These are phyloP conservation scores for Balearica regulorum DNA, from an alignment of 2,797 vertebrate species.

Conservation along the genomic window DNA sequence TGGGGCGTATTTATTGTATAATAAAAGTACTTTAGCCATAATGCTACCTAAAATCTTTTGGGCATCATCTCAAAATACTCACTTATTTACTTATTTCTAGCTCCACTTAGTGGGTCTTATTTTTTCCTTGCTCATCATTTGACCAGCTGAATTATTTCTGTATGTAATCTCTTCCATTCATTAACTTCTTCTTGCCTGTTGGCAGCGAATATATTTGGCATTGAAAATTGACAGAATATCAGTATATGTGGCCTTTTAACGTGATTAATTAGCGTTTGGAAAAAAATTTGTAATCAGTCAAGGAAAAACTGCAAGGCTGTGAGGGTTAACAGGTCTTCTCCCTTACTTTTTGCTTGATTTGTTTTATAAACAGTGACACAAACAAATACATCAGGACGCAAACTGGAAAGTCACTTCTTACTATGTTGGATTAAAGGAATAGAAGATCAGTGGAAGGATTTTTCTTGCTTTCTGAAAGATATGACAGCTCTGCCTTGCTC, in stretches of 20 bases:
- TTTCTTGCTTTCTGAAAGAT: not conserved
- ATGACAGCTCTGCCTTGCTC: not conserved
- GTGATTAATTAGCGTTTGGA: not conserved
- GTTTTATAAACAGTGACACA: not conserved
- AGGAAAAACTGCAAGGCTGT: not conserved
- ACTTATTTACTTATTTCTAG: not conserved
- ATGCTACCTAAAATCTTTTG: not conserved
- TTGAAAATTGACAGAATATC: not conserved
- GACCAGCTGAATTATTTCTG: constrained; percentile 2
- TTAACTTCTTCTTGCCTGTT: constrained; percentile 11
- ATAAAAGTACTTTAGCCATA: not conserved
- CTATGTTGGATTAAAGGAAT: not conserved
- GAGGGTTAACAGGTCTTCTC: not conserved
- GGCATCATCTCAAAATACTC: not conserved
- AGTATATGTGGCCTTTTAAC: not conserved
- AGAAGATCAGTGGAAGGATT: not conserved
- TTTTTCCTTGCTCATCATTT: constrained; percentile 7
- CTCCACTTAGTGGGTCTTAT: not conserved
- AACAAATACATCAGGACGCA: not conserved
- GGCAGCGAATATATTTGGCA: not conserved
- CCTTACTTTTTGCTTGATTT: constrained; percentile 3
- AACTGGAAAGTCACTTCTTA: not conserved
- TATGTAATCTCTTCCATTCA: not conserved
- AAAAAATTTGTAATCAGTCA: constrained; percentile 1
- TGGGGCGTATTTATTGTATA: not conserved